Percentiles rank a stretch among this genome's conserved stretches.
phyloP scores from a whole-genome alignment of 1,140 invertebrate species.

The Drosophila ficusphila region DNA sequence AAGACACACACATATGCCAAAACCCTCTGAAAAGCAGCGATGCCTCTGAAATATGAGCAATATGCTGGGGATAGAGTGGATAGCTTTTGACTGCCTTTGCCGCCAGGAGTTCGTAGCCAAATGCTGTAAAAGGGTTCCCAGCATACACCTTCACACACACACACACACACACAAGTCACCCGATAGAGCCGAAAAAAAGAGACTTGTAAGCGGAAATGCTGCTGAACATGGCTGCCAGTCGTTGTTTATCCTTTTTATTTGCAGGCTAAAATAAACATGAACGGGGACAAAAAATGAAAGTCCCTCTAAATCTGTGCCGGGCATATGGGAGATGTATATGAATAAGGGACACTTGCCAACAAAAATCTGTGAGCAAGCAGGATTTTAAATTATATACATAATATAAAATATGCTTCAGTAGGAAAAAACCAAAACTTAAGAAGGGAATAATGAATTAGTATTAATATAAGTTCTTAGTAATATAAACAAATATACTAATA shows the following conservation, averaged over 20 bases:
- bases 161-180: not conserved
- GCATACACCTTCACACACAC: not conserved
- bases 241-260: slow-evolving; percentile 60
- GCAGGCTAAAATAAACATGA: slow-evolving; percentile 55
- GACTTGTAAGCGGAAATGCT: slow-evolving; percentile 46
- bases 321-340: slow-evolving; percentile 19
- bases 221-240: slow-evolving; percentile 41
- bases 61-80: slow-evolving; percentile 52
- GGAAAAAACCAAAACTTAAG: too few relatives aligned
- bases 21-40: slow-evolving; percentile 23
- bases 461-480: too few relatives aligned
- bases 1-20: not conserved
- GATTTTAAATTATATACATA: too few relatives aligned
- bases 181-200: slow-evolving; percentile 6
- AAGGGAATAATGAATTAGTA: too few relatives aligned
- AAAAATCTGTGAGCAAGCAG: not conserved
- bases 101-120: slow-evolving; percentile 17
- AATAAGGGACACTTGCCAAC: not conserved
- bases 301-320: slow-evolving; percentile 52
- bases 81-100: slow-evolving; percentile 18
- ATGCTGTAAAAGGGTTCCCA: slow-evolving; percentile 30
- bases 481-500: too few relatives aligned
- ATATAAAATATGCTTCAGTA: too few relatives aligned
- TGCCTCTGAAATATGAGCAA: slow-evolving; percentile 58
- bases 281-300: slow-evolving; percentile 34